Evolutionary conservation across 2,113 vertebrate species (phyloP).

Genomic region (Chaetodon trifascialis): DNA sequence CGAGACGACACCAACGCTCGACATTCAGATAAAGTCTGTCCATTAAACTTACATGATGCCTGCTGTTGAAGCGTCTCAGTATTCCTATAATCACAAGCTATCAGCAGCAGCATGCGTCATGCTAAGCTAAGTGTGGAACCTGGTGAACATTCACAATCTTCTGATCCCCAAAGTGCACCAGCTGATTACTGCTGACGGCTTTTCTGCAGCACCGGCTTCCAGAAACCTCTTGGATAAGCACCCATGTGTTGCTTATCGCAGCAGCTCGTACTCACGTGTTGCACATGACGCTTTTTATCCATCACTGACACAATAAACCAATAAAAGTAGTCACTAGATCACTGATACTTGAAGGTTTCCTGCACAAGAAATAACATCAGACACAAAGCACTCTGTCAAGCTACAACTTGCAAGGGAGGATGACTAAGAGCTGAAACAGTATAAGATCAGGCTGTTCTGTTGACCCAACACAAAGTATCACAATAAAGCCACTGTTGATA

Average conservation of each 20-base stretch:
- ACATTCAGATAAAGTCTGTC: background rate
- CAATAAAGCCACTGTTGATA: background rate
- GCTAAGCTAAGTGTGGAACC: too few species aligned
- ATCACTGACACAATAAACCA: background rate
- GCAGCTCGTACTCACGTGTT: background rate
- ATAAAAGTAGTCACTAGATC: background rate
- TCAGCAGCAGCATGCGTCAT: background rate
- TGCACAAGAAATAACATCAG: background rate
- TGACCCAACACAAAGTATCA: background rate
- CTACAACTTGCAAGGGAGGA: background rate
- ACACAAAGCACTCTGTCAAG: background rate
- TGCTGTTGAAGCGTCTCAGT: background rate
- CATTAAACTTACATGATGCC: background rate
- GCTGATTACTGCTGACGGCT: background rate
- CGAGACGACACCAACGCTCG: background rate
- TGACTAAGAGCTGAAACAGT: background rate
- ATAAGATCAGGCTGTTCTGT: background rate
- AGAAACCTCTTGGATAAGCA: background rate
- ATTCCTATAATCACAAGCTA: background rate
- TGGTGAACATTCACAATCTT: background rate
- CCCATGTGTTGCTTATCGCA: background rate
- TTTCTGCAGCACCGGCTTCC: constrained; percentile 6
- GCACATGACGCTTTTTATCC: background rate
- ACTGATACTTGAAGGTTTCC: background rate
- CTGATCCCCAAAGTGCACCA: background rate